Percentiles rank a stretch among this genome's conserved stretches.
These are phyloP conservation scores for Manis javanica DNA, from an alignment of 2,797 vertebrate species.

Conservation along the genomic window DNA sequence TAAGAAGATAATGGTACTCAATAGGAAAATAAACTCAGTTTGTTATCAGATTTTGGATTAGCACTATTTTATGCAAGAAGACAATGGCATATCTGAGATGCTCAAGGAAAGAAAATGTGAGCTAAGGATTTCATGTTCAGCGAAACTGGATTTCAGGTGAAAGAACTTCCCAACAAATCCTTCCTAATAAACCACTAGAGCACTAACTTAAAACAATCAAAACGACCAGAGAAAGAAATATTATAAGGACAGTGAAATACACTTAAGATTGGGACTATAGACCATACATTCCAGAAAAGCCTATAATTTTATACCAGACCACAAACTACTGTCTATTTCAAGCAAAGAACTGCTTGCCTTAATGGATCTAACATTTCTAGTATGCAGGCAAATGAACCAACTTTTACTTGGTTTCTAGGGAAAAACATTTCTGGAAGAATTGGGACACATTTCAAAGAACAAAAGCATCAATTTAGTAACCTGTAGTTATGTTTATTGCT, in stretches of 20 bases:
- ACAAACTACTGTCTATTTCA: neutral
- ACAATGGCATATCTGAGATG: neutral
- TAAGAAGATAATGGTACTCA: neutral
- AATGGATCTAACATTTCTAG: neutral
- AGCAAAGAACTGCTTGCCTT: neutral
- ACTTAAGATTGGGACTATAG: neutral
- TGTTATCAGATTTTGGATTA: neutral
- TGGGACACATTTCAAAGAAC: neutral
- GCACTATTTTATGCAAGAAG: neutral
- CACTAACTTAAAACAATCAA: neutral
- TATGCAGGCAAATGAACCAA: neutral
- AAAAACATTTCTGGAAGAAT: neutral
- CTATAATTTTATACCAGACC: neutral
- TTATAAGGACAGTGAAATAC: neutral
- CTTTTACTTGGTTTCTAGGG: neutral
- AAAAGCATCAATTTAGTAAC: neutral
- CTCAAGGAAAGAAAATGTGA: neutral
- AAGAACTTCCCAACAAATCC: neutral
- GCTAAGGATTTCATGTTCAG: neutral
- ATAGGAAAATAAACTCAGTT: neutral
- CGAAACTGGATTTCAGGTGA: neutral
- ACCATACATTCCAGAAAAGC: neutral
- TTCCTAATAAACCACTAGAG: neutral
- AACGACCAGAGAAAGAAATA: neutral
- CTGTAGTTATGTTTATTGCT: neutral